Evolutionary conservation across 2,113 vertebrate genomes (phyloP).

Genomic region (Stictonetta naevosa): DNA sequence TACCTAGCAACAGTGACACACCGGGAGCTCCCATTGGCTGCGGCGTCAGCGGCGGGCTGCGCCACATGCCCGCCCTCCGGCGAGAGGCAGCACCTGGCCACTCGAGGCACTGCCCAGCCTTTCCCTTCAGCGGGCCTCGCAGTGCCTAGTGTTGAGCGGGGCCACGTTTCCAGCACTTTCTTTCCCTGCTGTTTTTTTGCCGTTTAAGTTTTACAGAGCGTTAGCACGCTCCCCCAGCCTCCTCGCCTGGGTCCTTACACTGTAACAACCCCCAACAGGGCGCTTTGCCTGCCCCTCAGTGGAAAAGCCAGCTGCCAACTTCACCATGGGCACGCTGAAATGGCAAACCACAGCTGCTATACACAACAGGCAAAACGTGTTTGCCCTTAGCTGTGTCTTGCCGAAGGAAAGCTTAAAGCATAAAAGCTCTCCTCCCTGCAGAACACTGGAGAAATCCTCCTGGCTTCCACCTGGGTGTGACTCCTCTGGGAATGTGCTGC

Average conservation of each 20-base stretch:
- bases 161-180: no score
- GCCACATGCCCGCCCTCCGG: accelerated
- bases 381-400: background rate
- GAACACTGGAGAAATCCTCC: background rate
- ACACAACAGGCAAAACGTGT: background rate
- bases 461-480: background rate
- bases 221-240: no score
- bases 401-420: background rate
- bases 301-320: background rate
- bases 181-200: no score
- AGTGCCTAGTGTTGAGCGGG: no score
- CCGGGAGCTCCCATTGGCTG: background rate
- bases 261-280: no score
- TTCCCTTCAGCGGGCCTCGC: no score
- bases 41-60: accelerated
- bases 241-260: no score
- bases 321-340: background rate
- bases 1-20: accelerated
- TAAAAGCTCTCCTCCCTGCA: background rate
- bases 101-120: no score
- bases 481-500: no score
- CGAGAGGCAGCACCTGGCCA: no score
- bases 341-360: background rate
- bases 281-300: background rate
- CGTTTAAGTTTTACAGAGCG: no score